Percentiles rank a stretch among this genome's conserved stretches.
These are phyloP conservation scores for Pempheris klunzingeri DNA, from an alignment of 2,797 vertebrate species.

Conservation along the genomic window DNA sequence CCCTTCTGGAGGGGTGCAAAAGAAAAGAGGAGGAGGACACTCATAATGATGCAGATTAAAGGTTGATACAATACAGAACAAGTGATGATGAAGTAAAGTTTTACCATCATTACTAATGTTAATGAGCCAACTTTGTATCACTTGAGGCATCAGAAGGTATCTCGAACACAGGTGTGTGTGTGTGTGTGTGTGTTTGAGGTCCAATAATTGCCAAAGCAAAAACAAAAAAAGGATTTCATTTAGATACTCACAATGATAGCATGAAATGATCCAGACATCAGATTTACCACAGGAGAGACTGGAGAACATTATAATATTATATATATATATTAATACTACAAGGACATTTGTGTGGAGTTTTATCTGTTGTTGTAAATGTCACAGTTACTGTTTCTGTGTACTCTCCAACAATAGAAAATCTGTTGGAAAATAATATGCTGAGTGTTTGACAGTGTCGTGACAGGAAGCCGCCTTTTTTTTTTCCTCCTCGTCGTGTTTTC, in stretches of 20 bases:
- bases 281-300: neutral
- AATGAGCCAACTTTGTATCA: neutral
- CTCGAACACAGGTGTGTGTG: neutral
- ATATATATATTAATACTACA: neutral
- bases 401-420: conserved; percentile 8
- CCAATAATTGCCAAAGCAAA: neutral
- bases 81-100: neutral
- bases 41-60: conserved; percentile 31
- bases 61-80: neutral
- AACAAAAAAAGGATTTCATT: neutral
- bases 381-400: conserved; percentile 10
- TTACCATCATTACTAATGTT: neutral
- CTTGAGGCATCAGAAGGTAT: neutral
- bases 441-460: neutral
- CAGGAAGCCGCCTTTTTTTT: neutral
- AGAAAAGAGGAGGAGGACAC: conserved; percentile 39
- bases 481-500: too few species aligned
- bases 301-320: too few species aligned
- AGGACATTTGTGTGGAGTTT: conserved; percentile 21
- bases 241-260: neutral
- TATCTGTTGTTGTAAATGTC: conserved; percentile 36
- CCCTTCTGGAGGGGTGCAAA: conserved; percentile 36
- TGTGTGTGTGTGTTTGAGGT: neutral
- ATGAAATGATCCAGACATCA: neutral
- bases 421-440: neutral